A percentile compares a stretch with the other conserved stretches of the same genome.
These are phyloP conservation scores for Cheumatopsyche charites DNA, from an alignment of 1,140 invertebrate genomes.

Conservation along the genomic window DNA sequence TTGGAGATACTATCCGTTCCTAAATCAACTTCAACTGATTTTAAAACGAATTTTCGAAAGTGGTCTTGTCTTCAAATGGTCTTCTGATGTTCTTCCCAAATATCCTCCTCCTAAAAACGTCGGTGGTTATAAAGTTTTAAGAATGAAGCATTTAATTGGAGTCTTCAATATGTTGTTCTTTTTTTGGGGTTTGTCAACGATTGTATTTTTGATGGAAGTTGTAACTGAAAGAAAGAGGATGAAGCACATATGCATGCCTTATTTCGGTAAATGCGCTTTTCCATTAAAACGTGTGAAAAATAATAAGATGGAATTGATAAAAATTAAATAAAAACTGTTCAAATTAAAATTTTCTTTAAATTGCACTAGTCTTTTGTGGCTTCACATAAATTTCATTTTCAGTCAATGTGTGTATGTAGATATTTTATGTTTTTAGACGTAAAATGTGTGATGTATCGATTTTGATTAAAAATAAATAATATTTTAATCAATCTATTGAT, in stretches of 20 bases:
- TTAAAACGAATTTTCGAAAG: slow-evolving; percentile 35
- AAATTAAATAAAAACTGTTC: no score
- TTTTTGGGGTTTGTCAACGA: not conserved
- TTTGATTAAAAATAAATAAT: no score
- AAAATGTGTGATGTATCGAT: no score
- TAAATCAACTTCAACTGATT: slow-evolving; percentile 12
- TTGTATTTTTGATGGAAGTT: slow-evolving; percentile 22
- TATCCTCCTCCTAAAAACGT: not conserved
- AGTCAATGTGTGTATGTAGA: no score
- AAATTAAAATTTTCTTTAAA: no score
- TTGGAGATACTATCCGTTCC: slow-evolving; percentile 33
- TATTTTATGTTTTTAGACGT: no score
- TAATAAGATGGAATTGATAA: not conserved
- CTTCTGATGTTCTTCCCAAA: slow-evolving; percentile 1
- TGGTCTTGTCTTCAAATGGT: slow-evolving; percentile 39
- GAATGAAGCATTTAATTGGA: slow-evolving; percentile 11
- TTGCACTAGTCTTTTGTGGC: no score
- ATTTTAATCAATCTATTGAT: no score
- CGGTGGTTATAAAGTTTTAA: not conserved
- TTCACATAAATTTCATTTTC: no score
- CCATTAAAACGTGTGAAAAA: not conserved
- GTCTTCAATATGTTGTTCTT: slow-evolving; percentile 27
- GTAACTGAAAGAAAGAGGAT: not conserved
- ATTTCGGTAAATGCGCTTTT: no score
- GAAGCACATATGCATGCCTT: not conserved